Evolutionary conservation across 1,140 invertebrate species (phyloP), one percentile per base, ranked within the genome.

Genomic region (Lepidurus apus): DNA sequence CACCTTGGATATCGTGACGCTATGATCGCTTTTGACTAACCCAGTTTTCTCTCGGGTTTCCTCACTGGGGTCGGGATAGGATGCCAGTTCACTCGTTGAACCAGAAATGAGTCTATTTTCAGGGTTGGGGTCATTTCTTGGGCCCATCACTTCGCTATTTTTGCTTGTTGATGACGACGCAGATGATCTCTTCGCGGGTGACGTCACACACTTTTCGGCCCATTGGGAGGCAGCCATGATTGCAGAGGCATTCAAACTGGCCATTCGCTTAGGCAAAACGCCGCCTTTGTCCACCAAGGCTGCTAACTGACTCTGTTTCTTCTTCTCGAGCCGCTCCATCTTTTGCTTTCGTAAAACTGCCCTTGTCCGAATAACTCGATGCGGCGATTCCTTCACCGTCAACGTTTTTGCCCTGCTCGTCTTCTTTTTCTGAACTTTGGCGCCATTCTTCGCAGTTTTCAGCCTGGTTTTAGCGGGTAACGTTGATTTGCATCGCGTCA

Each of bases 261-360:
- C 95, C 94, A 97, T 96, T 42, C 95, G 88, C 83, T 95, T 96
- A 81, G 91, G 90, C 1, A 95, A 93, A 1, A 95, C 91, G 90
- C 95, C 75, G 85, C 88, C 73, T 77, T 84, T 83, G 21, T 65
- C 74, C 7, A 42, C 75, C 21, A 53, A 21, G n/a, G 42, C 65
- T 47, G 47, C 75, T 75, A 53, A 82, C 77, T 43, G 81, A 78
- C 45, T 82, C 79, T 73, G 81, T 77, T 78, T 83, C 81, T 78
- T 82, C 42, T 44, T 44, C 53, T 76, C 43, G 43, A 73, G 73
- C 73, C 74, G 24, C 45, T 74, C 74, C 76, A 10, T 53, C 80
- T 73, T 80, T 74, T 47, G 75, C 34, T 81, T 77, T 24, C 44
- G 26, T 11, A 34, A 65, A 65, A 65, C 53, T 5, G 74, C 74